These are phyloP conservation scores for Hyphantria cunea DNA, from an alignment of 1,140 invertebrate species.

Conservation along the genomic window DNA sequence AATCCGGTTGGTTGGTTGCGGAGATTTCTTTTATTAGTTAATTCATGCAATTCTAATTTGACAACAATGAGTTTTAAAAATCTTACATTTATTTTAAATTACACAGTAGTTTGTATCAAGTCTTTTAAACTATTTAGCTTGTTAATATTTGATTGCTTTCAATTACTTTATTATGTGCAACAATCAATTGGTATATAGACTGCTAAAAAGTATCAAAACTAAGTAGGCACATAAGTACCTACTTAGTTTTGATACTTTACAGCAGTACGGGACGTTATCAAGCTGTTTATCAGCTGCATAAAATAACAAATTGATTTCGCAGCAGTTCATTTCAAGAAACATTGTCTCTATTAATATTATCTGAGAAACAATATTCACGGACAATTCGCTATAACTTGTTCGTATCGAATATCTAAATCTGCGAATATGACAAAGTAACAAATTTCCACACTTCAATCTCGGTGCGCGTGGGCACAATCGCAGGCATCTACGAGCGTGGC, in stretches of 20 bases:
- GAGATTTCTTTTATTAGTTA: too few relatives aligned
- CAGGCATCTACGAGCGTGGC: constrained; percentile 24
- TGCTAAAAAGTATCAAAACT: background rate
- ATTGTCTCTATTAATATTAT: constrained; percentile 33
- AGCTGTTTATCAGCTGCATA: background rate
- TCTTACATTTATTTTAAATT: too few relatives aligned
- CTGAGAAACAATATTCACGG: constrained; percentile 25
- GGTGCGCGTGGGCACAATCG: constrained; percentile 31
- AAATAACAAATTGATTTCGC: constrained; percentile 5
- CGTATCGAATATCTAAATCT: constrained; percentile 30
- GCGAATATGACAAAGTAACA: constrained; percentile 36
- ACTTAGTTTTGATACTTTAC: too few relatives aligned
- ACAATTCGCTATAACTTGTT: constrained; percentile 29
- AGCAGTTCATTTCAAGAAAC: constrained; percentile 22
- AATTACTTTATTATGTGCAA: too few relatives aligned
- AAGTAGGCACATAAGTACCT: too few relatives aligned
- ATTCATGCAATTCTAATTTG: too few relatives aligned
- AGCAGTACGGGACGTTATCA: too few relatives aligned
- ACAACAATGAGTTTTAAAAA: too few relatives aligned
- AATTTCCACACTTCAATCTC: constrained; percentile 34
- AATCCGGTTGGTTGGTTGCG: too few relatives aligned
- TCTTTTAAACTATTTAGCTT: too few relatives aligned
- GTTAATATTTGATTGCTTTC: too few relatives aligned
- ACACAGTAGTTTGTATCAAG: too few relatives aligned
- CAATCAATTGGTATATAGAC: background rate